Base-by-base conservation (phyloP, 2,797 vertebrate genomes). In the Enteromius viviparus region DNA sequence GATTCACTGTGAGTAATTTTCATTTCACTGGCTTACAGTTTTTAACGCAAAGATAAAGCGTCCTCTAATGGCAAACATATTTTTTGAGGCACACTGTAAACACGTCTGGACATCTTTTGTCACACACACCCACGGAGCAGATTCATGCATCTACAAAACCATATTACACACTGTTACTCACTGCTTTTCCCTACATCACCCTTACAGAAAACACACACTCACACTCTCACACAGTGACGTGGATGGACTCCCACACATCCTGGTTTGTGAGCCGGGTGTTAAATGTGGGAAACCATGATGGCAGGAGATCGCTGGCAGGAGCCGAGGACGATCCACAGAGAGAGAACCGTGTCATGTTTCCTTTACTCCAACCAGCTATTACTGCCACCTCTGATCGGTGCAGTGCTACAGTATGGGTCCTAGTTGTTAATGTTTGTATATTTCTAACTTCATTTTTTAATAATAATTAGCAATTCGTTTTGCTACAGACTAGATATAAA, bases 271-370 rank as follows among this genome's bases (percentile, higher is more conserved):
- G 53, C 76, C 1, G 14, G 75, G 85, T 86, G 88, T 85, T 87
- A 85, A 84, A 87, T 84, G 82, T 88, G 84, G 80, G 80, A 87
- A 85, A 83, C 85, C 82, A 78, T 78, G 84, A 88, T 84, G 66
- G 77, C 79, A 68, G 71, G 70, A 84, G 84, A 87, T 86, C 84
- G 58, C 81, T 78, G 77, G 80, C 68, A 78, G 76, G 58, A 82
- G 79, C 78, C 8, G 29, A 77, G 85, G 75, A 88, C 51, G 26
- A 78, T 84, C 72, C 79, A 71, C 32, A 42, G 42, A 82, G 75
- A 47, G 58, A 82, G 65, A 78, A 66, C 78, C 65, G 65, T 82
- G 80, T 81, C 85, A 34, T 66, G 64, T 80, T 58, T 76, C 45
- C 65, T 77, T 23, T 83, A 49, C 75, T 83, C 51, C 51, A 19